phyloP scores from a whole-genome alignment of 2,888 invertebrate genomes.

The Dermolepida albohirtum region DNA sequence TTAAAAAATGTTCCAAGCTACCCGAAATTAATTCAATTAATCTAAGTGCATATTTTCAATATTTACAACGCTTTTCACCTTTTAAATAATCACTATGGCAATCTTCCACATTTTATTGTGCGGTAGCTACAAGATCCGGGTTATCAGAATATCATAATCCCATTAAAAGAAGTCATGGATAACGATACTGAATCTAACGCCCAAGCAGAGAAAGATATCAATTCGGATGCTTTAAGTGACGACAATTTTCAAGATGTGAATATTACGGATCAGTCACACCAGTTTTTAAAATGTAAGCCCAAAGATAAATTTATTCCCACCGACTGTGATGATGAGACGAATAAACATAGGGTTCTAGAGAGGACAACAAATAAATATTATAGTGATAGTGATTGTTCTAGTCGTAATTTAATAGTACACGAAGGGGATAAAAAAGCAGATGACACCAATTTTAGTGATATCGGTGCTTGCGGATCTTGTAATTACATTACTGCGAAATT shows the following conservation, averaged over 20 bases:
- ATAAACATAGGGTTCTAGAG: slow-evolving; percentile 51
- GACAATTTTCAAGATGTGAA: slow-evolving; percentile 43
- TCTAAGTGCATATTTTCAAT: too few species aligned
- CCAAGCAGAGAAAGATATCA: slow-evolving; percentile 15
- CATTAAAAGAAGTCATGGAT: slow-evolving; percentile 18
- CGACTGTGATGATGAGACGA: slow-evolving; percentile 43
- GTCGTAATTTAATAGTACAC: slow-evolving; percentile 42
- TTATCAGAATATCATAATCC: background rate
- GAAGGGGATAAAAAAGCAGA: slow-evolving; percentile 21
- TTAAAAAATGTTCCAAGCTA: too few species aligned
- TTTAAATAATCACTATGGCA: too few species aligned
- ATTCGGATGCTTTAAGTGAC: slow-evolving; percentile 40
- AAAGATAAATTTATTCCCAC: slow-evolving; percentile 50
- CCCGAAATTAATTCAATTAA: too few species aligned
- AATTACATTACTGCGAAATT: slow-evolving; percentile 58
- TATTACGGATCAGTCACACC: slow-evolving; percentile 50
- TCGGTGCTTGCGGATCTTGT: slow-evolving; percentile 18
- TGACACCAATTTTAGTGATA: slow-evolving; percentile 32
- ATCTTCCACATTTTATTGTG: background rate
- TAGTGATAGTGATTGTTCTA: slow-evolving; percentile 44
- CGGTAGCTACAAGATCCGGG: background rate
- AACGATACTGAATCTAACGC: slow-evolving; percentile 24
- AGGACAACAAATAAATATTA: slow-evolving; percentile 50
- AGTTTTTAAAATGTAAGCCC: slow-evolving; percentile 56
- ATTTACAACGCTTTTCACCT: too few species aligned